A percentile compares a stretch with the other conserved stretches of the same genome.
Conservation (phyloP, 1,140 invertebrate genomes). For the Galendromus occidentalis region DNA sequence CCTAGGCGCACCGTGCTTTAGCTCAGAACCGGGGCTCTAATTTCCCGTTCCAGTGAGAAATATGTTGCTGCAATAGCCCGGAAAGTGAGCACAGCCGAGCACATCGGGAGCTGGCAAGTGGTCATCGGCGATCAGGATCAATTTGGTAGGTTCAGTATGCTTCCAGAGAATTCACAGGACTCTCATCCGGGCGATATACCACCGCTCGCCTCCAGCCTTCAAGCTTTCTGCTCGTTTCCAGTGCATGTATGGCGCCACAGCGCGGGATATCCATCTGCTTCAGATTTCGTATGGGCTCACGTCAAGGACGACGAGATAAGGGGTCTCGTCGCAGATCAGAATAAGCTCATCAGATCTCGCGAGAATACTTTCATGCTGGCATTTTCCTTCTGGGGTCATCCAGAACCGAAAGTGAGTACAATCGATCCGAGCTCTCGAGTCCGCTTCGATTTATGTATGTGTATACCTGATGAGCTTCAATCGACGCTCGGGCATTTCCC, state of each 20-base stretch:
- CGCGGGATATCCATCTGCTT: slow-evolving; percentile 66
- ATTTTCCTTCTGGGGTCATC: slow-evolving; percentile 64
- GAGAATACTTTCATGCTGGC: slow-evolving; percentile 78
- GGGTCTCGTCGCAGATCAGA: slow-evolving; percentile 53
- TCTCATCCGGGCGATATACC: too few relatives aligned
- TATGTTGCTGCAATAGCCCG: slow-evolving; percentile 33
- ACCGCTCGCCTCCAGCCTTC: too few relatives aligned
- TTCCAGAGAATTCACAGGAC: too few relatives aligned
- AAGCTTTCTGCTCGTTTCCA: too few relatives aligned
- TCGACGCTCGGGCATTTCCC: not conserved
- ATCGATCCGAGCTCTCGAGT: too few relatives aligned
- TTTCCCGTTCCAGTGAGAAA: slow-evolving; percentile 42
- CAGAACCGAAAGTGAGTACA: slow-evolving; percentile 42
- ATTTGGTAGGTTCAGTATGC: slow-evolving; percentile 35
- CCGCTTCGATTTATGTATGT: too few relatives aligned
- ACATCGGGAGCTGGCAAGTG: slow-evolving; percentile 42
- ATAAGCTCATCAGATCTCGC: slow-evolving; percentile 59
- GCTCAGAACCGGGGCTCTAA: not conserved
- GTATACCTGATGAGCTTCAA: too few relatives aligned
- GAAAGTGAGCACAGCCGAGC: slow-evolving; percentile 27
- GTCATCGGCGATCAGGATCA: slow-evolving; percentile 94
- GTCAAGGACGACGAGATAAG: slow-evolving; percentile 40
- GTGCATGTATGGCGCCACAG: slow-evolving; percentile 74
- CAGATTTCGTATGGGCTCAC: slow-evolving; percentile 34
- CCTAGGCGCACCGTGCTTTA: not conserved